Base-by-base conservation (phyloP, 2,797 vertebrate genomes). In the Geotrypetes seraphini region DNA sequence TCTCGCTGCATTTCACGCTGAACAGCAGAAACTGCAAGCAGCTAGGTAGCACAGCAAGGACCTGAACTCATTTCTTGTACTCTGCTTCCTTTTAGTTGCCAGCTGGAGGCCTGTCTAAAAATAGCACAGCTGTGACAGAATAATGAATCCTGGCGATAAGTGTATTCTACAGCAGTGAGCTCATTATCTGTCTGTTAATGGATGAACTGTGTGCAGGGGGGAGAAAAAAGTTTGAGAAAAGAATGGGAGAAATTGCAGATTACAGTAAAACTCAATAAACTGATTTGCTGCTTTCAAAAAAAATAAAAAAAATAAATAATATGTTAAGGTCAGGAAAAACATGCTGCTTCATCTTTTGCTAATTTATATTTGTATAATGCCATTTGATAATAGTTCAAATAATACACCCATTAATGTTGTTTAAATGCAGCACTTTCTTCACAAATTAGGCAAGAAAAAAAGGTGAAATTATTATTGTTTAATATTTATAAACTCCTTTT, bases 51-150 rank as follows among this genome's bases (percentile, higher is more conserved):
- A 39, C 39, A 55, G 44, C 44, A 53, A 52, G 29, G 50, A 71
- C 70, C 65, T 44, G 37, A 53, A 31, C 24, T 16, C 45, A 54
- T 53, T 60, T 70, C 23, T 42, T 53, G 57, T 30, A 53, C 30
- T 55, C 31, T 47, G 47, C 37, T 44, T 56, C 49, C 57, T 54
- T 32, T 33, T 28, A 48, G 32, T 54, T 52, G 19, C 38, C 56
- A 60, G 43, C 48, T 60, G 58, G 51, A 50, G 40, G 32, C 55
- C 31, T 28, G 28, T 15, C 50, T 61, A 63, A 60, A 66, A 62
- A 51, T 43, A 61, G 22, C 39, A 11, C 27, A 39, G 23, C 22
- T 24, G 15, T 57, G 53, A 53, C 60, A 66, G 44, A 53, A 47
- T 42, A 54, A 66, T 33, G 46, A 66, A 63, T 52, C 44, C 50